Base-by-base conservation (phyloP, 2,113 vertebrate species). In the Pleuronectes platessa region DNA sequence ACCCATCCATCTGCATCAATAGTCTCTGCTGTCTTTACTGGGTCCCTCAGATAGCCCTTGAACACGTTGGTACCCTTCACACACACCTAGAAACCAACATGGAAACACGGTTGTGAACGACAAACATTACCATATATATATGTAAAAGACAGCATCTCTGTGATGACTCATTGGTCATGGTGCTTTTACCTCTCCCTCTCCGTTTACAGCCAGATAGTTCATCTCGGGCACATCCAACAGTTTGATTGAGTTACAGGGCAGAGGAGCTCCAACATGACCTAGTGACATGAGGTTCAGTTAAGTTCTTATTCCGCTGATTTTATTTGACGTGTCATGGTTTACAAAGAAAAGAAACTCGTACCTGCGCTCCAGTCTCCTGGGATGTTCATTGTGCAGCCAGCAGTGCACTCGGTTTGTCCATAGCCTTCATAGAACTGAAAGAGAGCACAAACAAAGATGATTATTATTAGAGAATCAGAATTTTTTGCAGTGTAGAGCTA, bases 361-460 rank as follows among this genome's bases (percentile, higher is more conserved):
- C 98, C 98, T 94, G 97, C 97, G 14, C 92, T 96, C 95, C 95
- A 97, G 89, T 99, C 98, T 2, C 98, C 97, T 11, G 97, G 95
- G 24, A 97, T 0, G 2, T 94, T 96, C 73, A 97, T 76, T 1
- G 93, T 94, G 74, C 97, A 98, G 11, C 96, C 97, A 26, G 96
- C 97, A 1, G 97, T 95, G 68, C 98, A 98, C 89, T 99, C 98
- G 0, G 97, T 99, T 89, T 99, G 97, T 68, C 98, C 97, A 2
- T 98, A 99, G 14, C 97, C 97, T 94, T 99, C 98, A 72, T 96
- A 99, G 86, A 99, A 97, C 98, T 99, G 86, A 26, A 26, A 84
- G 68, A 18, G n/a, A 83, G 1, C n/a, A 53, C 20, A 53, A 20
- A 53, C 51, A 3, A 47, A 47, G 45, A n/a, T 53, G 5, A n/a